These are phyloP conservation scores for Caenorhabditis parvicauda DNA, from an alignment of 2,888 invertebrate species.

Conservation along the genomic window DNA sequence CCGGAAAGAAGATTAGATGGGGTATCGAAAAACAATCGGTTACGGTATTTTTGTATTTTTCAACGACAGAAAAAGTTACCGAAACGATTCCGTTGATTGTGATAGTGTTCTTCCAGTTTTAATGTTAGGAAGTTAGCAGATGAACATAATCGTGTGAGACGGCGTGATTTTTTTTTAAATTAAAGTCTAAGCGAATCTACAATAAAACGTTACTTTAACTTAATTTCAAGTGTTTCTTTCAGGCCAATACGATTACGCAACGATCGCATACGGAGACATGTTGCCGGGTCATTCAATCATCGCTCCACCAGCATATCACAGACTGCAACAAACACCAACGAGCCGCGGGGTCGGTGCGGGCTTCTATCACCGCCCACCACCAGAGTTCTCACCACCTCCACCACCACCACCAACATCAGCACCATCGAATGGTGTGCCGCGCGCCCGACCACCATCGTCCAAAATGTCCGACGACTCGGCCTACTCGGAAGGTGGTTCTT, in stretches of 20 bases:
- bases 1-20: no score
- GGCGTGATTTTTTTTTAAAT: no score
- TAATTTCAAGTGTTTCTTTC: neutral
- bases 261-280: conserved; percentile 51
- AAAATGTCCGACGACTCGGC: conserved; percentile 52
- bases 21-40: no score
- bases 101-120: no score
- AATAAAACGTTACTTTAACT: no score
- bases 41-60: no score
- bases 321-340: conserved; percentile 5
- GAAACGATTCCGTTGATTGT: neutral
- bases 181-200: no score
- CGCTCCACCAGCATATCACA: conserved; percentile 34
- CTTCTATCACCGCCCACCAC: conserved; percentile 36
- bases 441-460: conserved; percentile 32
- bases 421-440: conserved; percentile 14
- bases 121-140: no score
- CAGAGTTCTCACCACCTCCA: conserved; percentile 37
- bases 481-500: conserved; percentile 47
- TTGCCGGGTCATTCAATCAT: conserved; percentile 25
- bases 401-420: conserved; percentile 15
- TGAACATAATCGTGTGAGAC: no score
- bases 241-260: conserved; percentile 50
- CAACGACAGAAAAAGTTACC: neutral
- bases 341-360: conserved; percentile 19